These are phyloP conservation scores for Bombus ignitus DNA, from an alignment of 1,140 invertebrate species.

Conservation along the genomic window DNA sequence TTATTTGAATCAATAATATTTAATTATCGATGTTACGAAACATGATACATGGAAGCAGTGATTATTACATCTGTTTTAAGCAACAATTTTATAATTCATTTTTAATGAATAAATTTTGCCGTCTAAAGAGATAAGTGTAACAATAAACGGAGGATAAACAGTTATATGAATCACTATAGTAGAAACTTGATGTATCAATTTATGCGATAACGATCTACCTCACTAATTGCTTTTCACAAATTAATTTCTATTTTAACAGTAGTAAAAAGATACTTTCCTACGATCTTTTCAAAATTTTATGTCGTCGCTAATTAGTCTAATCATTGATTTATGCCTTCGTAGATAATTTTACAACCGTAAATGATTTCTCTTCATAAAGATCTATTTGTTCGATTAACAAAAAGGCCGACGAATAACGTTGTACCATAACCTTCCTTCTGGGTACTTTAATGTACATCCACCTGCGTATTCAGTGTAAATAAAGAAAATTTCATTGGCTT, in stretches of 20 bases:
- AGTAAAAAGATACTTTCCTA: background rate
- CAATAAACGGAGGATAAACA: background rate
- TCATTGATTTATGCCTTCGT: background rate
- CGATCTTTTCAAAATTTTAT: background rate
- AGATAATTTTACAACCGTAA: background rate
- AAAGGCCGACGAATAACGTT: conserved; percentile 27
- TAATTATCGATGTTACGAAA: no score
- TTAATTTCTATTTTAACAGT: background rate
- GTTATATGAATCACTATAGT: background rate
- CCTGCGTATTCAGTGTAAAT: conserved; percentile 61
- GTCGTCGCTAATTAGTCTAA: background rate
- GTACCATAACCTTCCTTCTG: conserved; percentile 7
- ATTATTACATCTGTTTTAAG: background rate
- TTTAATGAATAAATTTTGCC: background rate
- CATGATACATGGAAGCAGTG: background rate
- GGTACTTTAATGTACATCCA: conserved; percentile 57
- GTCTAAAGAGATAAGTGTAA: background rate
- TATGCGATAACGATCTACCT: background rate
- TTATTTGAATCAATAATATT: no score
- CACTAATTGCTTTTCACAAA: background rate
- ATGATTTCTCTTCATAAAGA: background rate
- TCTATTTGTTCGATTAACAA: background rate
- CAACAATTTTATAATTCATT: background rate
- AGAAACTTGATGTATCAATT: background rate
- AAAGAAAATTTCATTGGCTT: conserved; percentile 33